phyloP scores from a whole-genome alignment of 2,888 invertebrate species.

The Lymantria monacha region DNA sequence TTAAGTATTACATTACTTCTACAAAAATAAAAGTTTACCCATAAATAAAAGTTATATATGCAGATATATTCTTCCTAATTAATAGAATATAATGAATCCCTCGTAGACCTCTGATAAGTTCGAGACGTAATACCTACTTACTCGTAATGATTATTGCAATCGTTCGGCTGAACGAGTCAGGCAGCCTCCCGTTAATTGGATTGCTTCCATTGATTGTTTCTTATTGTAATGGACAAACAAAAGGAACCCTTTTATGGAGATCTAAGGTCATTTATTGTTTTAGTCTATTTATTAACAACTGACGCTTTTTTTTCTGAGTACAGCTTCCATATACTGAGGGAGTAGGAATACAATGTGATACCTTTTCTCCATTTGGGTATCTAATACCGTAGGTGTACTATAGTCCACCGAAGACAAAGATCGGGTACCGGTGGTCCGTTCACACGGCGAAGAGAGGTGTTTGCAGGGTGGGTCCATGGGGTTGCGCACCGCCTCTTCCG shows the following conservation, averaged over 20 bases:
- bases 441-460: too few relatives aligned
- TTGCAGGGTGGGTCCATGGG: too few relatives aligned
- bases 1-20: too few relatives aligned
- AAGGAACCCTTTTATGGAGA: slow-evolving; percentile 20
- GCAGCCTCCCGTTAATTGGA: slow-evolving; percentile 64
- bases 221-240: slow-evolving; percentile 33
- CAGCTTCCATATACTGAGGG: too few relatives aligned
- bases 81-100: slow-evolving; percentile 32
- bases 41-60: background rate
- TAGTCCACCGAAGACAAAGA: too few relatives aligned
- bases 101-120: slow-evolving; percentile 35
- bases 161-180: slow-evolving; percentile 61
- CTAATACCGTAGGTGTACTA: too few relatives aligned
- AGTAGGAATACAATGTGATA: too few relatives aligned
- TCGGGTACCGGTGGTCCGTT: too few relatives aligned
- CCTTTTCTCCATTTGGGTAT: too few relatives aligned
- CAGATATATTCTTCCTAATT: background rate
- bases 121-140: slow-evolving; percentile 44
- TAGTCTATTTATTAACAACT: background rate
- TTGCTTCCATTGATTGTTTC: slow-evolving; percentile 58
- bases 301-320: background rate
- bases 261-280: slow-evolving; percentile 4
- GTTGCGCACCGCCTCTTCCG: too few relatives aligned
- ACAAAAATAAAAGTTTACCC: too few relatives aligned
- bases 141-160: slow-evolving; percentile 62